Base-by-base conservation (phyloP, 2,888 invertebrate genomes). In the Lottia scabra region DNA sequence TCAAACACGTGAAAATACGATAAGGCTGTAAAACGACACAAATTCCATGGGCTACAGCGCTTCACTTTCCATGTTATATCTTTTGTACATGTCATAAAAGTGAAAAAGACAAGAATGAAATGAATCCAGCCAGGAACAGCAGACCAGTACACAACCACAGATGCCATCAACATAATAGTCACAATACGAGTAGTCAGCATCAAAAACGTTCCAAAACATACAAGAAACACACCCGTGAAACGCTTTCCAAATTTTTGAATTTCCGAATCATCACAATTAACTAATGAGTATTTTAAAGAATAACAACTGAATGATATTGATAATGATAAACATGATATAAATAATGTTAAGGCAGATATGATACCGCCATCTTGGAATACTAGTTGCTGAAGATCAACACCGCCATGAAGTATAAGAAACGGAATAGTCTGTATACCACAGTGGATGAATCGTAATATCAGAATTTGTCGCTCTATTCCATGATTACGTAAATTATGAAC, bases 401-500 rank as follows among this genome's bases (percentile, higher is more conserved):
- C 66, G 8, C 68, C 71, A 12, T 73, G 67, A 0, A 75, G 30
- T 8, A 71, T 26, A 15, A 77, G 19, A 72, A 80, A 84, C 8
- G 82, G 82, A 56, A 83, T 63, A 65, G 79, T 81, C 69, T 83
- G 82, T 38, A 84, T 68, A 16, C 77, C 78, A 23, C 78, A 74
- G 66, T 84, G 83, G 13, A 84, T 75, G 30, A 83, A 73, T 38
- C 83, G 72, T 69, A 85, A 75, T 26, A 71, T 73, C 15, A 81
- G 67, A 48, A 80, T 78, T 63, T 84, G 83, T 38, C 73, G 63
- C 81, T 80, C 81, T 65, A 83, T 83, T 13, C 68, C 72, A 26
- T 83, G 81, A 64, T 78, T 82, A 12, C 80, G 67, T 43, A 80
- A 72, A 16, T 82, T 62, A 16, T 81, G 72, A 23, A 78, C 75